Base-by-base conservation (phyloP, 2,888 invertebrate species). In the Panopea generosa region DNA sequence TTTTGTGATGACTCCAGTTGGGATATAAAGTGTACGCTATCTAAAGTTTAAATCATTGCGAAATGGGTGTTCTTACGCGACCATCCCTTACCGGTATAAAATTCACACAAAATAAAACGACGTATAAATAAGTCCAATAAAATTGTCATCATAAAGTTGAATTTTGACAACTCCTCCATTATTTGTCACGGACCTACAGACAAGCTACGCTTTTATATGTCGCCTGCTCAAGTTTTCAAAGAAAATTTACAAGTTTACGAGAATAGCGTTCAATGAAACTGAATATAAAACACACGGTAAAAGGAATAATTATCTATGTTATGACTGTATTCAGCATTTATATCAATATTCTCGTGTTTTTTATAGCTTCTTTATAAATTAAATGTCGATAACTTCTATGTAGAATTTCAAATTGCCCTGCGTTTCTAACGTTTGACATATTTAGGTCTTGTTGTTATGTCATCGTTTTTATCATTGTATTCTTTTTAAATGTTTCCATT, bases 81-180 rank as follows among this genome's bases (percentile, higher is more conserved):
- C 33, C 33, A 11, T 4, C 11, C 33, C 33, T 11, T 33, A 33
- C 33, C 33, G 33, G 33, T 33, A 33, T 33, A 33, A 50, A 50
- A 50, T 9, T 24, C 50, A 50, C 9, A 11, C 20, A 22, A 18
- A 50, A 50, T 50, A 18, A 50, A 50, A 50, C 40, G 29, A 52
- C 22, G 45, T 43, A 47, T 67, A 57, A 57, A 57, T 57, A 40
- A 56, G 43, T 43, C 45, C 57, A 49, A 76, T 76, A 71, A 76
- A 76, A 57, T 53, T 76, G 76, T 76, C 76, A 67, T 24, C 62
- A 59, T 53, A 62, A 67, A 65, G 45, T 47, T 33, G 40, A 43
- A 45, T 56, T 70, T 62, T 77, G 67, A 62, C 71, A 71, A 52
- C 57, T 60, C 52, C 49, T 53, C 68, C 63, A 74, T 67, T 56